Conservation (phyloP, 2,797 vertebrate species). For the Pseudomugil gertrudae region DNA sequence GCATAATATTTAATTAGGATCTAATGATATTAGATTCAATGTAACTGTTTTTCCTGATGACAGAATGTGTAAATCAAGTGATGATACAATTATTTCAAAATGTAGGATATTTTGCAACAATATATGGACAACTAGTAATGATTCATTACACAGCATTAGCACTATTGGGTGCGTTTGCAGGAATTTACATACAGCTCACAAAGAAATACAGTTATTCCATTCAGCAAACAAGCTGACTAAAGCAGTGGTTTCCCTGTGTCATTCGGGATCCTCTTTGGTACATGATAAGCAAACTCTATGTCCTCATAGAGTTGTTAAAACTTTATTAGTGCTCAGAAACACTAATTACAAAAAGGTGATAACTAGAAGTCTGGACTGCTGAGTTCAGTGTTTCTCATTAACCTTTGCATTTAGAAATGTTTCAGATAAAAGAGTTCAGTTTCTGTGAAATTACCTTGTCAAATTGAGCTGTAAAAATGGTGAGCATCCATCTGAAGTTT, state of each 20-base stretch:
- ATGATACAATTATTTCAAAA: not conserved
- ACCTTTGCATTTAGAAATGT: slow-evolving; percentile 47
- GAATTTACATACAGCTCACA: slow-evolving; percentile 11
- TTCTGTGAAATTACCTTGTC: slow-evolving; percentile 34
- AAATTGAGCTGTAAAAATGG: slow-evolving; percentile 37
- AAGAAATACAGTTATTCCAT: slow-evolving; percentile 1
- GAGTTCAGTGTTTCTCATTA: slow-evolving; percentile 58
- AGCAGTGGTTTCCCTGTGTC: not conserved
- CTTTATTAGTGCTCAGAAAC: slow-evolving; percentile 34
- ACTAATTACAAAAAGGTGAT: slow-evolving; percentile 31
- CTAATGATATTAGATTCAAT: not conserved
- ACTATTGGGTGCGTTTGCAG: slow-evolving; percentile 12
- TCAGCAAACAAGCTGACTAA: slow-evolving; percentile 8
- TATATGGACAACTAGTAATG: slow-evolving; percentile 15
- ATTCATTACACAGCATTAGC: slow-evolving; percentile 1
- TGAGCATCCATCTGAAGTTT: slow-evolving; percentile 8
- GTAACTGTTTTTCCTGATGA: not conserved
- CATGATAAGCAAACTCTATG: not conserved
- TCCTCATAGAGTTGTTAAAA: slow-evolving; percentile 9
- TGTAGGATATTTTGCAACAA: not conserved
- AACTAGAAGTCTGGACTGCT: slow-evolving; percentile 33
- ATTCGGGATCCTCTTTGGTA: slow-evolving; percentile 4
- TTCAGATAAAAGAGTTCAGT: slow-evolving; percentile 29
- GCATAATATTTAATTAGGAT: not conserved
- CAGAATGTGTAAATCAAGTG: not conserved